Evolutionary conservation across 2,113 vertebrate genomes (phyloP), one percentile per base, ranked within the genome.

Genomic region (Hemibagrus wyckioides): DNA sequence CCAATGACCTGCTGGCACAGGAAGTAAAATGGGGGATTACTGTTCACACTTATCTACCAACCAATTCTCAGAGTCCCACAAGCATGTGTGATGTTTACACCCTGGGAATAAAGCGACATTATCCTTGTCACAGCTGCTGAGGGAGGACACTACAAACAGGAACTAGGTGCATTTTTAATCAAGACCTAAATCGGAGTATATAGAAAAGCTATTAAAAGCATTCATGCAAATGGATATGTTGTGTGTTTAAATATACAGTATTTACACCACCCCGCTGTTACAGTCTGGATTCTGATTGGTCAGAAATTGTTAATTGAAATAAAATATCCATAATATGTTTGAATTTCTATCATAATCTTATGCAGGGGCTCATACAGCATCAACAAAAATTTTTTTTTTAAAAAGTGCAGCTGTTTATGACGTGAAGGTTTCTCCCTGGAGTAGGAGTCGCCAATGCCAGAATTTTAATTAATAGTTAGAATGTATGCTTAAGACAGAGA

Each of bases 31-130:
- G 25, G 21, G 59, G 75, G 61, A 80, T 71, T 86, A 25, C 41
- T 50, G 21, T n/a, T 44, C 67, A 56, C 77, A 56, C 77, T 71
- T 80, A 81, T 80, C 76, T 80, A 80, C 76, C 76, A 80, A 80
- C 76, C 76, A 67, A 63, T 67, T 86, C 77, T 39, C 63, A 11
- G 28, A 39, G 85, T 71, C 57, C 25, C 44, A 33, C 59, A 33
- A 48, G 4, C 57, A 63, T 25, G 44, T 71, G 77, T 57, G 77
- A 71, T 41, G 79, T 86, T 69, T 59, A 80, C 17, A 44, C 13
- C 8, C 14, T 6, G 56, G 84, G 41, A 79, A 76, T 48, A 63
- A 65, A 86, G 63, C 8, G 36, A 15, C 63, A 33, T 86, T 57
- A 14, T 86, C n/a, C 61, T 61, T 57, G 63, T 33, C 75, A 33